These are phyloP conservation scores for Porites rus DNA, from an alignment of 92 coral and sea anemone genomes.

Conservation along the genomic window DNA sequence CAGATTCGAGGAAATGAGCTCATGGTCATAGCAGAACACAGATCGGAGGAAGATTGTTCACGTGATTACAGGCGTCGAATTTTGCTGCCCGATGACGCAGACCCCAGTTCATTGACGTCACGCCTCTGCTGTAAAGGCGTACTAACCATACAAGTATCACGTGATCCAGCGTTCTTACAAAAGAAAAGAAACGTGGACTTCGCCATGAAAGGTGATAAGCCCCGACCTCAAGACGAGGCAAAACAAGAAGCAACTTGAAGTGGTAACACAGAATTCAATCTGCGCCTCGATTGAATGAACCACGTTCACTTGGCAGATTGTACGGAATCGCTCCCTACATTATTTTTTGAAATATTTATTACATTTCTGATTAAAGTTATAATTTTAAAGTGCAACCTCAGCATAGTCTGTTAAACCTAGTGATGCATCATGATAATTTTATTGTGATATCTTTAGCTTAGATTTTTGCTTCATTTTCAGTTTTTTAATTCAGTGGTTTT, in stretches of 20 bases:
- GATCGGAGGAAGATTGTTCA: conserved; percentile 42
- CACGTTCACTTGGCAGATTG: not conserved
- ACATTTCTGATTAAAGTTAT: not conserved
- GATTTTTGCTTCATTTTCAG: no score
- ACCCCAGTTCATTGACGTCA: conserved; percentile 52
- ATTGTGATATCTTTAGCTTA: no score
- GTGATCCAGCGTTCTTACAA: conserved; percentile 26
- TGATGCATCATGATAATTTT: no score
- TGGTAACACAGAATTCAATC: not conserved
- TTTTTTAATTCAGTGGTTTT: no score
- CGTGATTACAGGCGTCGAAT: conserved; percentile 53
- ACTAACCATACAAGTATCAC: conserved; percentile 53
- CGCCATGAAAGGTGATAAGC: no score
- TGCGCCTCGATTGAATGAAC: not conserved
- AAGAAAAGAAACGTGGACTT: no score
- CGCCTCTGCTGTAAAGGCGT: conserved; percentile 52
- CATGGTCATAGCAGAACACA: conserved; percentile 52
- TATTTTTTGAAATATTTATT: no score
- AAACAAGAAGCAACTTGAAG: not conserved
- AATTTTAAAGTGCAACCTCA: no score
- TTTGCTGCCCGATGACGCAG: conserved; percentile 62
- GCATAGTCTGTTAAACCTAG: no score
- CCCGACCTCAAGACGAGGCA: conserved; percentile 12
- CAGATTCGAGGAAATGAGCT: conserved; percentile 54
- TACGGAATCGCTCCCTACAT: not conserved